These are phyloP conservation scores for Chionomys nivalis DNA, from an alignment of 2,113 vertebrate species.

Conservation along the genomic window DNA sequence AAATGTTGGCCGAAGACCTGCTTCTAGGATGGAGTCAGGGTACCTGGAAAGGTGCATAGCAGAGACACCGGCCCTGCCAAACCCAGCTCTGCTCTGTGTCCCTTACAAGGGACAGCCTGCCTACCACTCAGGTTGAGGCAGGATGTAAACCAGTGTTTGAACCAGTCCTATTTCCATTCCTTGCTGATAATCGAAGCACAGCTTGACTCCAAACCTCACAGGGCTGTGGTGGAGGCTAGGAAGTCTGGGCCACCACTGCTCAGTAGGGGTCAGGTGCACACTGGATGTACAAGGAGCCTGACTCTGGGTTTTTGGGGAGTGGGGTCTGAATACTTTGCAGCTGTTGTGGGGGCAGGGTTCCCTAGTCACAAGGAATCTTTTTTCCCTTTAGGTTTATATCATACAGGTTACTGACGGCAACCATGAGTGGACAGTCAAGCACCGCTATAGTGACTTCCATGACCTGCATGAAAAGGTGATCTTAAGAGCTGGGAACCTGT, in stretches of 20 bases:
- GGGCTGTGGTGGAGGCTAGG: neutral
- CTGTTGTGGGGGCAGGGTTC: neutral
- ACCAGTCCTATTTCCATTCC: neutral
- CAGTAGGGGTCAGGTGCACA: neutral
- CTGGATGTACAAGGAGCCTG: neutral
- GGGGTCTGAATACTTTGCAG: neutral
- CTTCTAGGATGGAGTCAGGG: constrained; percentile 11
- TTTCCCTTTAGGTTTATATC: constrained; percentile 93
- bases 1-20: neutral
- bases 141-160: neutral
- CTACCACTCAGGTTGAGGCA: neutral
- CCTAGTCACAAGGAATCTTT: constrained; percentile 33
- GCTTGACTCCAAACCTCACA: neutral
- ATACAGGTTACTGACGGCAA: constrained; percentile 93
- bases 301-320: neutral
- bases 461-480: constrained; percentile 97
- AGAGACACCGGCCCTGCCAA: neutral
- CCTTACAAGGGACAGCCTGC: neutral
- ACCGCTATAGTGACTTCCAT: constrained; percentile 98
- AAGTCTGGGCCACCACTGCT: neutral
- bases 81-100: neutral
- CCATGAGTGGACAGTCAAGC: constrained; percentile 96
- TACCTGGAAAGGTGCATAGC: neutral
- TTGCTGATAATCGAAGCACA: neutral
- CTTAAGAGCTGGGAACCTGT: neutral